Base-by-base conservation (phyloP, 1,140 invertebrate species). In the Drosophila pruinosa region DNA sequence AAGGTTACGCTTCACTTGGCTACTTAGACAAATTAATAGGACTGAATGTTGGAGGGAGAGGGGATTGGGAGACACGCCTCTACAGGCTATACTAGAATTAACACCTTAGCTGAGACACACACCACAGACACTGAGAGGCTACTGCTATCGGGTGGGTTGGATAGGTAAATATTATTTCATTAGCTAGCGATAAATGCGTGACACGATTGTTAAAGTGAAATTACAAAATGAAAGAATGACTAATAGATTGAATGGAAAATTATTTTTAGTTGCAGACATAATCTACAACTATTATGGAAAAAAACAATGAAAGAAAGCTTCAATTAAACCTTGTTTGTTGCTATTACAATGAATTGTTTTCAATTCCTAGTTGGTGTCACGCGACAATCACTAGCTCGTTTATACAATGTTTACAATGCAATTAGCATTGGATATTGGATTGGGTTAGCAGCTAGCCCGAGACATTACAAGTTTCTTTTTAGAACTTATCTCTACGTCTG, bases 401-500 rank as follows among this genome's bases (percentile, higher is more conserved):
- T 28, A 63, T 12, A 57, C 3, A 2, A 41, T 24, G 24, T 41
- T 14, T 59, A 36, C 1, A 47, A 48, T 52, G 22, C 24, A 14
- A 39, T 63, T 45, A 50, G 14, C 19, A 24, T 39, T 64, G 43
- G 65, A 28, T 41, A n/a, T n/a, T n/a, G n/a, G n/a, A n/a, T 39
- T 52, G 64, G 26, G 21, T 47, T 56, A 57, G 65, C 59, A 70
- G 67, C 59, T 26, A 28, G 24, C 17, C 31, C 57, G 36, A 38
- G n/a, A 28, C 38, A 34, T 3, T 26, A 39, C 24, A 26, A 14
- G 22, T 52, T 41, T 48, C 17, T 26, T n/a, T 10, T 67, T 72
- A 88, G 36, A 86, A 86, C 65, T 86, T 86, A 81, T 86, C 81
- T 64, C 82, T 63, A 71, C 81, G 81, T 88, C 81, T 86, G 81